Base-by-base conservation (phyloP, 2,113 vertebrate species). In the Cranoglanis bouderius region DNA sequence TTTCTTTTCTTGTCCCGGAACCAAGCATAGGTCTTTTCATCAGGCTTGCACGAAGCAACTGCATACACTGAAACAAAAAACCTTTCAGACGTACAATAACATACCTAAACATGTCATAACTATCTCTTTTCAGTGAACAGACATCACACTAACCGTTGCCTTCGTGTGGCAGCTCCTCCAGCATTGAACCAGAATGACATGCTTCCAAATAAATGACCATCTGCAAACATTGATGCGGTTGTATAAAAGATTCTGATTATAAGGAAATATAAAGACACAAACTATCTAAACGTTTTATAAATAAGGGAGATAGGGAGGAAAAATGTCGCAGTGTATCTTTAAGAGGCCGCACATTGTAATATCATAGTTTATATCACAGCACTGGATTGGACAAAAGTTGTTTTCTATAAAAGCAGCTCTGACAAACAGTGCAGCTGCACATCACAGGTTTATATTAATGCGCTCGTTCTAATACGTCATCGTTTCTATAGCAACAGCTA, bases 161-260 rank as follows among this genome's bases (percentile, higher is more conserved):
- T 18, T 74, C 18, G 0, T 38, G 53, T 53, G 81, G 38, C 32
- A 89, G 88, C 2, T 80, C 0, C 0, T 51, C 6, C n/a, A 90
- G 70, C 89, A 90, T 85, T 46, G 81, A 90, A 80, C 89, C 89
- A 84, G 85, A 82, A 38, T 90, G 7, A 65, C 81, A 87, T 4
- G 43, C 46, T 35, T 87, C 89, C 43, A 85, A 6, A 74, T 67
- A 90, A 53, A 90, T 90, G 14, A 87, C 85, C 85, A 90, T 90
- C 89, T 90, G 35, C 26, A 84, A 43, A 75, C 49, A 49, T 49
- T 49, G 49, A 7, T 10, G 1, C 2, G 51, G 10, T 53, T 53
- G 10, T 53, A 53, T 0, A 13, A 61, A 61, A 6, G 13, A 61
- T 24, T 26, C 21, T 61, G 6, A 24, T 59, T 4, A 13, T 61